These are phyloP conservation scores for Aradophagus sp. DNA, from an alignment of 1,140 invertebrate genomes.

Conservation along the genomic window DNA sequence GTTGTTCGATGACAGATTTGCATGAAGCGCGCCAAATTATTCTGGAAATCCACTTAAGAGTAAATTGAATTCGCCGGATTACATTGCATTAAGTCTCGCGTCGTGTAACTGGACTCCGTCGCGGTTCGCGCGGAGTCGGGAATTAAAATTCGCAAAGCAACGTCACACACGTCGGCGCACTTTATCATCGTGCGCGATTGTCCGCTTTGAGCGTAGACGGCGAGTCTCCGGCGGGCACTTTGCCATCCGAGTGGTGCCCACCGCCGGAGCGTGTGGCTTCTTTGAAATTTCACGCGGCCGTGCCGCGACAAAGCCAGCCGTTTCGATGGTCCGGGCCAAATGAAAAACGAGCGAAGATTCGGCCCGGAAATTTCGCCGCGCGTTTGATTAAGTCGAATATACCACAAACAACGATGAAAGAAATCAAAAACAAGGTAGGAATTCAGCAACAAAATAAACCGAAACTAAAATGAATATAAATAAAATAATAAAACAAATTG, in stretches of 20 bases:
- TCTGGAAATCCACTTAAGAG: too few species aligned
- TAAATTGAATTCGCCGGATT: too few species aligned
- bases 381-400: background rate
- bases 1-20: too few species aligned
- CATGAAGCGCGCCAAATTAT: too few species aligned
- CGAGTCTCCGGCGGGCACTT: slow-evolving; percentile 39
- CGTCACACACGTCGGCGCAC: slow-evolving; percentile 26
- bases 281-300: slow-evolving; percentile 46
- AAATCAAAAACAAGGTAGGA: too few species aligned
- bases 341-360: slow-evolving; percentile 9
- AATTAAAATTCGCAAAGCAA: slow-evolving; percentile 38
- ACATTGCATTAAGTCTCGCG: slow-evolving; percentile 19
- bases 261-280: slow-evolving; percentile 28
- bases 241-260: slow-evolving; percentile 43
- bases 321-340: slow-evolving; percentile 5
- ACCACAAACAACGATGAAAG: too few species aligned
- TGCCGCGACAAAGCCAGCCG: slow-evolving; percentile 22
- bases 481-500: background rate
- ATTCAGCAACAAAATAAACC: too few species aligned
- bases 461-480: background rate
- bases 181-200: slow-evolving; percentile 48
- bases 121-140: background rate
- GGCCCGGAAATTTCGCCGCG: slow-evolving; percentile 11
- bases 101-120: slow-evolving; percentile 23
- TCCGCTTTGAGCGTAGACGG: slow-evolving; percentile 34